Percentiles rank a stretch among this genome's conserved stretches.
Conservation (phyloP, 1,140 invertebrate species). For the Spodoptera litura region DNA sequence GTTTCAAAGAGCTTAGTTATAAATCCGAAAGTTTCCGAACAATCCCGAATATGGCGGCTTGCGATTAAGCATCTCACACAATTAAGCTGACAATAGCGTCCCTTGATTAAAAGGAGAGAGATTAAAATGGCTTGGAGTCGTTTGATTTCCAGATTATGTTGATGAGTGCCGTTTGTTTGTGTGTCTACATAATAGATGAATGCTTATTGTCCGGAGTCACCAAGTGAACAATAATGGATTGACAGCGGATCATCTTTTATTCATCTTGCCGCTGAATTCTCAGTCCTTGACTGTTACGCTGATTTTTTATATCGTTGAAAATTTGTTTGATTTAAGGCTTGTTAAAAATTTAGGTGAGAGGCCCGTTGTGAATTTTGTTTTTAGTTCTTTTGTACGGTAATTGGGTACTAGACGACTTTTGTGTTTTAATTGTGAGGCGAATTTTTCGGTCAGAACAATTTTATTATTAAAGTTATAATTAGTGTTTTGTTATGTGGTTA, state of each 20-base stretch:
- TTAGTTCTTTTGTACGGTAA: not conserved
- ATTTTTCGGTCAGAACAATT: not conserved
- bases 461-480: too few species aligned
- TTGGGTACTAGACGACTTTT: constrained; percentile 23
- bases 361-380: constrained; percentile 7
- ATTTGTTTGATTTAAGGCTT: constrained; percentile 31
- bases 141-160: constrained; percentile 50
- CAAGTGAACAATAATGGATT: constrained; percentile 39
- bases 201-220: constrained; percentile 36
- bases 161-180: constrained; percentile 38
- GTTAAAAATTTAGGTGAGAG: constrained; percentile 29
- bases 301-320: constrained; percentile 37
- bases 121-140: constrained; percentile 42
- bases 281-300: not conserved
- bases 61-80: constrained; percentile 42
- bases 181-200: constrained; percentile 24
- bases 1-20: constrained; percentile 43
- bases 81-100: constrained; percentile 52
- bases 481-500: too few species aligned
- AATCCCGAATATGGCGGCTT: constrained; percentile 40
- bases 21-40: constrained; percentile 45
- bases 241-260: constrained; percentile 43
- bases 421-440: not conserved
- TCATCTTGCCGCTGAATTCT: constrained; percentile 1
- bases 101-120: constrained; percentile 49